Evolutionary conservation across 2,797 vertebrate genomes (phyloP).

Genomic region (Sphaeramia orbicularis): DNA sequence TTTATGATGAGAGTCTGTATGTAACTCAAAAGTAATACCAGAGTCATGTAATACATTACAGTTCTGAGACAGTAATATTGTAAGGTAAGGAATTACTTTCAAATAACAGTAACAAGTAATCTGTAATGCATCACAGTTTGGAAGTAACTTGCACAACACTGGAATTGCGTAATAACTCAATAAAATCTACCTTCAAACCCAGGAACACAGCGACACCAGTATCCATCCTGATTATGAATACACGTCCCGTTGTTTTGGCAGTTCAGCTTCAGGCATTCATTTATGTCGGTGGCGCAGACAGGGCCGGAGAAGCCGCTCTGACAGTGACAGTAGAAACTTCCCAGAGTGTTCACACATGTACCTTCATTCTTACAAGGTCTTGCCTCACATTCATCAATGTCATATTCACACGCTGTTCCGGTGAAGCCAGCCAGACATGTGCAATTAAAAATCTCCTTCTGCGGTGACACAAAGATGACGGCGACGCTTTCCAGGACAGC

Average conservation of each 20-base stretch:
- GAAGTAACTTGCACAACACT: too few relatives aligned
- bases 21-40: too few relatives aligned
- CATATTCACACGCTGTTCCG: conserved; percentile 79
- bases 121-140: too few relatives aligned
- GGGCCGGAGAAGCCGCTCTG: conserved; percentile 74
- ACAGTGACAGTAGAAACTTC: conserved; percentile 83
- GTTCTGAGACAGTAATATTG: too few relatives aligned
- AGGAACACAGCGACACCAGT: conserved; percentile 77
- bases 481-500: conserved; percentile 78
- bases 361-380: conserved; percentile 80
- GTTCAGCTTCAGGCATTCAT: conserved; percentile 78
- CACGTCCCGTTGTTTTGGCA: conserved; percentile 84
- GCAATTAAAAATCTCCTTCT: conserved; percentile 82
- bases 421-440: conserved; percentile 77
- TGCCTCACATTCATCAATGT: conserved; percentile 81
- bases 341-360: conserved; percentile 81
- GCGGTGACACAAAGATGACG: conserved; percentile 84
- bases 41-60: too few relatives aligned
- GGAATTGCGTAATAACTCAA: neutral
- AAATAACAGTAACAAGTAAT: too few relatives aligned
- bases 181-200: conserved; percentile 81
- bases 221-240: conserved; percentile 67
- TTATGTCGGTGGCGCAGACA: conserved; percentile 72
- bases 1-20: too few relatives aligned
- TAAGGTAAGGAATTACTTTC: too few relatives aligned